Evolutionary conservation across 2,113 vertebrate genomes (phyloP), one percentile per base, ranked within the genome.

Genomic region (Illadopsis cleaveri): DNA sequence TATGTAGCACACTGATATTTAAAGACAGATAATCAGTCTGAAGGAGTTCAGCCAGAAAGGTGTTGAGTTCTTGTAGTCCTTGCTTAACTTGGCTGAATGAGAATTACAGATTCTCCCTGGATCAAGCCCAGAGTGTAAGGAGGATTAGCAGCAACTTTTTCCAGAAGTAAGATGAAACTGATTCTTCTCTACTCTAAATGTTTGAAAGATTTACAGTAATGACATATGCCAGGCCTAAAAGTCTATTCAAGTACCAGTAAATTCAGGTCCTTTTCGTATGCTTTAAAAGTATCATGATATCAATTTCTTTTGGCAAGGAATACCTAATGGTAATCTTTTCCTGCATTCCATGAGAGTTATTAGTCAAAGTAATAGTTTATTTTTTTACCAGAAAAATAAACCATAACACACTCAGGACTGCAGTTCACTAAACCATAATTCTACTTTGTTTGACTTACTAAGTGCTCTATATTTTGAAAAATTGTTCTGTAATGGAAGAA

Each of bases 361-460:
- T 99, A 99, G 98, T 99, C 98, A 99, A 98, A 98, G 98, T 98
- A 98, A 98, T 97, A 97, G 98, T 99, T 99, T 99, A 99, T 99
- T 99, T 99, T 98, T 98, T 97, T 97, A 94, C 92, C 97, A 98
- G 98, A 98, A 98, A 99, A 98, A 99, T 99, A 99, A 99, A 99
- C 99, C 95, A 94, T 90, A 98, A 98, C 90, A 93, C 98, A 98
- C 98, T 98, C 96, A 97, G 94, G 77, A 73, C 82, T 56, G 95
- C 83, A 83, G 97, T 94, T 97, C 96, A 79, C 96, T 93, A 97
- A 98, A 98, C 97, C 85, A 96, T 96, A 92, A 97, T 97, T 98
- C 82, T 97, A 94, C 98, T 99, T 99, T 99, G 99, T 99, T 99
- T 99, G 98, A 99, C 98, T 98, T 98, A 97, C 93, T 88, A 98